Evolutionary conservation across 1,140 invertebrate species (phyloP).

Genomic region (Contarinia nasturtii): DNA sequence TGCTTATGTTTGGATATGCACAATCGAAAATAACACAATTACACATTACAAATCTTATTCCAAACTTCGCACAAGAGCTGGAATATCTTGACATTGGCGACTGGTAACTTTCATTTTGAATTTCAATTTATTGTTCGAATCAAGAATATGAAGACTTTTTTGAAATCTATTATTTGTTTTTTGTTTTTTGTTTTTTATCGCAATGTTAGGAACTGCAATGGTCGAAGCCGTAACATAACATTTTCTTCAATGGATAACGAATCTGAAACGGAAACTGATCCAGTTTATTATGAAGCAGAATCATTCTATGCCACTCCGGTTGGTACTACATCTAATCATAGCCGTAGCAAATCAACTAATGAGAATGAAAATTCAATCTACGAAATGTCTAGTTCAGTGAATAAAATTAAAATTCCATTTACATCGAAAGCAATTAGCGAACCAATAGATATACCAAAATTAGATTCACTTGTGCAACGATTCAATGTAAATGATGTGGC

Average conservation of each 20-base stretch:
- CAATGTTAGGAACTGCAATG: slow-evolving; percentile 2
- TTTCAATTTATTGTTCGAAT: slow-evolving; percentile 11
- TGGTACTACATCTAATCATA: not conserved
- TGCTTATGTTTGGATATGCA: slow-evolving; percentile 40
- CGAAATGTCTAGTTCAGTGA: not conserved
- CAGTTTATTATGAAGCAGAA: slow-evolving; percentile 6
- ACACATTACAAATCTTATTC: slow-evolving; percentile 31
- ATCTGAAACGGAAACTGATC: slow-evolving; percentile 15
- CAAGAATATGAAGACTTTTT: too few species aligned
- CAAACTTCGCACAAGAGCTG: slow-evolving; percentile 29
- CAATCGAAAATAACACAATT: slow-evolving; percentile 36
- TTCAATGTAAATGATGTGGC: not conserved
- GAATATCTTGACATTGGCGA: slow-evolving; percentile 9
- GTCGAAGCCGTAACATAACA: slow-evolving; percentile 26
- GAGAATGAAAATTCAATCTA: too few species aligned
- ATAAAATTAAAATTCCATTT: not conserved
- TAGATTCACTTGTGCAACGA: not conserved
- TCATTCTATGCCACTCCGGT: slow-evolving; percentile 8
- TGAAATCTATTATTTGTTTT: too few species aligned
- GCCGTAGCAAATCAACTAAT: not conserved
- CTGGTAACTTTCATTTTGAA: slow-evolving; percentile 10
- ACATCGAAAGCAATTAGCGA: not conserved
- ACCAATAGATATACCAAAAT: not conserved
- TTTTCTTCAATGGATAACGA: slow-evolving; percentile 30
- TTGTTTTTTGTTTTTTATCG: too few species aligned